Evolutionary conservation across 2,113 vertebrate species (phyloP), one percentile per base, ranked within the genome.

Genomic region (Centropus unirufus): DNA sequence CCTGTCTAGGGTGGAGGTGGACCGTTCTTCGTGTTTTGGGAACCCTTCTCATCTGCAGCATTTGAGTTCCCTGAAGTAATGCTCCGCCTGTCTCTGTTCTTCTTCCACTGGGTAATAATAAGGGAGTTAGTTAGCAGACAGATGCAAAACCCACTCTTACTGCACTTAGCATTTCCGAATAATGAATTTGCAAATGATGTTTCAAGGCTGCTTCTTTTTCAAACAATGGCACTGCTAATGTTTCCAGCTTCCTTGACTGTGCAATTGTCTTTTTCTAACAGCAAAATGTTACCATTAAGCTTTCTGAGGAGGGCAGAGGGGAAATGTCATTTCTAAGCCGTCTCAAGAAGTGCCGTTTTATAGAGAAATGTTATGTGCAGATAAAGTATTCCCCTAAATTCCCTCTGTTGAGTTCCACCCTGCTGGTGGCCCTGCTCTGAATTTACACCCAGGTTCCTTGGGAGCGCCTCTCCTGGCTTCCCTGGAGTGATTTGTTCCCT

Each of bases 161-260:
- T 91, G 95, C 92, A 27, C 96, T 95, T 74, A 36, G 91, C 62
- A 36, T 91, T 97, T 97, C 94, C 95, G 92, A 96, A 95, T 95
- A 97, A 97, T 93, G 95, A 97, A 96, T 97, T 97, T 96, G 91
- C 96, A 96, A 95, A 17, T 90, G 72, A 93, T 95, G 83, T 96
- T 97, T 97, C 94, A 83, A 90, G 95, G 74, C 94, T 90, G 90
- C 85, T 96, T 92, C 83, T 92, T 85, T 90, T 67, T 67, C 93
- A 72, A 96, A 96, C 97, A 97, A 97, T 93, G 89, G 97, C 95
- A 90, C 94, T 11, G 47, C 96, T 97, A 92, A 97, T 94, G 94
- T 96, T 96, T 51, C 88, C 32, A 68, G 89, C 64, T 86, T 86
- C 70, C 97, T 95, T 91, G 97, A 95, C 87, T 95, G 91, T 21